Conservation (phyloP, 2,888 invertebrate genomes). For the Dryobota labecula region DNA sequence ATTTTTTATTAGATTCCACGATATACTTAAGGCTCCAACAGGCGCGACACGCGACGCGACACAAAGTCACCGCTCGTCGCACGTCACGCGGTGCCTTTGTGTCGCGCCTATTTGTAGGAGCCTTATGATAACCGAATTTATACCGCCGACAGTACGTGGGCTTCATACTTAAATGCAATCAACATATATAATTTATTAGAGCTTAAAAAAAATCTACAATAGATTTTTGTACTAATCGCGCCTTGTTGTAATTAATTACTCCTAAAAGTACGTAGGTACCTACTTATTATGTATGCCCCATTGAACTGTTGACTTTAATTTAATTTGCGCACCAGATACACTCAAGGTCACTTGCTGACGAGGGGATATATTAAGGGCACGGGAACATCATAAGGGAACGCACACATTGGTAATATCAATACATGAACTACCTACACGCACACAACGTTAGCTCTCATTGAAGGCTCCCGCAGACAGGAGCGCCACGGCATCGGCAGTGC, state of each 20-base stretch:
- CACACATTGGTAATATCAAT: slow-evolving; percentile 14
- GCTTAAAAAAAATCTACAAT: too few relatives aligned
- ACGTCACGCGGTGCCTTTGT: too few relatives aligned
- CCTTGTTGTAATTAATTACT: not conserved
- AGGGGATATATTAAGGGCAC: slow-evolving; percentile 45
- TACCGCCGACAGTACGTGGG: not conserved
- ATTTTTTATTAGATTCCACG: not conserved
- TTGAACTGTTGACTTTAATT: slow-evolving; percentile 19
- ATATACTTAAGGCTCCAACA: too few relatives aligned
- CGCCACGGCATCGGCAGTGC: too few relatives aligned
- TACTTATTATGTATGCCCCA: slow-evolving; percentile 6
- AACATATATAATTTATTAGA: not conserved
- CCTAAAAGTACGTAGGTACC: not conserved
- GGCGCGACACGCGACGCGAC: too few relatives aligned
- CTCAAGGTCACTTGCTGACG: slow-evolving; percentile 38
- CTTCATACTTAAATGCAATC: not conserved
- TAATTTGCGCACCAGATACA: slow-evolving; percentile 13
- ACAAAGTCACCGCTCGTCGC: too few relatives aligned
- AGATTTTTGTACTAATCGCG: not conserved
- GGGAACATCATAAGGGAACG: slow-evolving; percentile 21
- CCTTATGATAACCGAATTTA: too few relatives aligned
- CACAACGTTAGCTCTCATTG: not conserved
- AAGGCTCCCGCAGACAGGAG: too few relatives aligned
- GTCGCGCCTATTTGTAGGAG: too few relatives aligned
- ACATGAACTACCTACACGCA: not conserved